Evolutionary conservation across 2,797 vertebrate genomes (phyloP), one percentile per base, ranked within the genome.

Genomic region (Hippoglossus hippoglossus): DNA sequence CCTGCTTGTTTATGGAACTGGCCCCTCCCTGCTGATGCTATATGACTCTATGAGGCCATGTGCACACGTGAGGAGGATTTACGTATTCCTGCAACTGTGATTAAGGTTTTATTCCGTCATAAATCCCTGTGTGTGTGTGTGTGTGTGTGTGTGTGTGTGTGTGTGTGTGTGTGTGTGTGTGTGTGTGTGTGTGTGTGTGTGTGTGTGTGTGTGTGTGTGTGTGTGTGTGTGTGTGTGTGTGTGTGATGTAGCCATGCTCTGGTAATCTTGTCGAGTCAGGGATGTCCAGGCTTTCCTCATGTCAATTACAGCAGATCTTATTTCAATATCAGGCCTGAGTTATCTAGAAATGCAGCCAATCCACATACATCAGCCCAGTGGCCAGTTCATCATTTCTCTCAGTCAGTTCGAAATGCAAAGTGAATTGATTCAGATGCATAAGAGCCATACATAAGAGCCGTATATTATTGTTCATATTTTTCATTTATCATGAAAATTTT

Each of bases 61-160:
- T 67, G 81, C 76, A 64, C 84, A 84, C 68, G 71, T 85, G 84
- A 83, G 69, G 71, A 68, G 88, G 89, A 92, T 92, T 91, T 87
- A 89, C 63, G 57, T 86, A 80, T 82, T 75, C 78, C 80, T 83
- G 84, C 83, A 72, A 90, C 87, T 87, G 86, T 81, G 82, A 85
- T 83, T 82, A 89, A 91, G 88, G 82, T 88, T 92, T 90, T 89
- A 90, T 91, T 89, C 79, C 26, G 26, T 57, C 81, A 79, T 91
- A 91, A 91, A 91, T 92, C 90, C 85, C 72, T 70, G 55, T 55
- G 68, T 71, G 65, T 66, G 68, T 73, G 68, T 57, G 67, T 63
- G 44, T 67, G 66, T 31, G 28, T 31, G 7, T 13, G 64, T 57
- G 49, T 67, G 80, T 39, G 71, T 62, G 63, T 65, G 75, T 52